These are phyloP conservation scores for Hylia prasina DNA, from an alignment of 2,113 vertebrate genomes.

Conservation along the genomic window DNA sequence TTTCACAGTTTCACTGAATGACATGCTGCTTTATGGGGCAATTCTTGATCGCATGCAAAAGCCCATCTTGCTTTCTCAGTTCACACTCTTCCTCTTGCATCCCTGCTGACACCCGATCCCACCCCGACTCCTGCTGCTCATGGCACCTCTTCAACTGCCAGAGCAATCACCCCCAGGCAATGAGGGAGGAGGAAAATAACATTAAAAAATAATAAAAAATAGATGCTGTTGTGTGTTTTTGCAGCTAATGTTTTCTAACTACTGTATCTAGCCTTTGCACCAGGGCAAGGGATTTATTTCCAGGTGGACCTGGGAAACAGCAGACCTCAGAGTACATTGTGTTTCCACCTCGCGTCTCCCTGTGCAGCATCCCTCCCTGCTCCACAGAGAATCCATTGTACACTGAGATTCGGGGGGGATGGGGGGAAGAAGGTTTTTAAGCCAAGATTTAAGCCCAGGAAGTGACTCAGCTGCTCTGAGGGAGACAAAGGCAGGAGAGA, in stretches of 20 bases:
- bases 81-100: neutral
- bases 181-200: neutral
- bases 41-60: neutral
- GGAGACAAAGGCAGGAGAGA: conserved; percentile 16
- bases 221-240: neutral
- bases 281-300: neutral
- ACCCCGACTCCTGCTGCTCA: neutral
- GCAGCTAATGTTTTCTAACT: neutral
- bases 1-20: conserved; percentile 17
- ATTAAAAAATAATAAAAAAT: neutral
- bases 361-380: neutral
- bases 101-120: neutral
- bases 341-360: neutral
- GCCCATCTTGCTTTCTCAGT: neutral
- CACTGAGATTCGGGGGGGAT: neutral
- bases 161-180: neutral
- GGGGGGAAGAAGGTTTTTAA: neutral
- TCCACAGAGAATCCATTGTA: conserved; percentile 40
- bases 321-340: neutral
- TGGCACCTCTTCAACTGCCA: conserved; percentile 3
- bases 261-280: neutral
- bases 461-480: conserved; percentile 40
- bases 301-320: neutral
- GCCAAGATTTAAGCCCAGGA: conserved; percentile 59
- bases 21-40: neutral